Base-by-base conservation (phyloP, 1,140 invertebrate genomes). In the Halictus rubicundus region DNA sequence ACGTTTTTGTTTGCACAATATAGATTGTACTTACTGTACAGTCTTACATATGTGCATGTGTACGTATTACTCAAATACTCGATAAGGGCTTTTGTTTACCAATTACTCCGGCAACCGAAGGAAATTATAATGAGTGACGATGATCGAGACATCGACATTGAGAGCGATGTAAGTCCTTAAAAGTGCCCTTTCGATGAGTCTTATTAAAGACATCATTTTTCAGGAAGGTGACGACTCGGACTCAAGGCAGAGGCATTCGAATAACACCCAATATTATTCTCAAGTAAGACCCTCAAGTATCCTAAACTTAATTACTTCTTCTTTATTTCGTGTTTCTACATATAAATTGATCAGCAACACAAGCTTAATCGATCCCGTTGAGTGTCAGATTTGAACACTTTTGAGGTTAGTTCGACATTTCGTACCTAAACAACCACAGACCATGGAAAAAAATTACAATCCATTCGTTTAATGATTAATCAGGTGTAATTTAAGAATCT, bases 61-160 rank as follows among this genome's bases (percentile, higher is more conserved):
- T 19, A 42, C 49, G 25, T 39, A 61, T 61, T 66, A 10, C 14
- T 54, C 12, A 25, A 12, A 14, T 27, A 78, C 14, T 72, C 27
- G 23, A 52, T 42, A 64, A 78, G 8, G 19, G 5, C 23, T 66
- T 57, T 80, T 82, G 78, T 82, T 82, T 82, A 82, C 78, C 65
- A 66, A 59, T 64, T 70, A 71, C n/a, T 68, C 25, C 4, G 10
- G 14, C 37, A 61, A 66, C 16, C 10, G 10, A 75, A 57, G 39
- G 46, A 57, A 61, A 69, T 77, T 76, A 90, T 61, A 79, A 97
- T 98, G 96, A 97, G 97, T 92, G 97, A 97, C 92, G 97, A 98
- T 93, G 97, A 98, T 91, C 94, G 96, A 84, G 97, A 98, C 91
- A 97, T 98, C 90, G 97, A 98, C 93, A 97, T 98, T 85, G 97